Evolutionary conservation across 1,140 invertebrate species (phyloP).

Genomic region (Proales similis): DNA sequence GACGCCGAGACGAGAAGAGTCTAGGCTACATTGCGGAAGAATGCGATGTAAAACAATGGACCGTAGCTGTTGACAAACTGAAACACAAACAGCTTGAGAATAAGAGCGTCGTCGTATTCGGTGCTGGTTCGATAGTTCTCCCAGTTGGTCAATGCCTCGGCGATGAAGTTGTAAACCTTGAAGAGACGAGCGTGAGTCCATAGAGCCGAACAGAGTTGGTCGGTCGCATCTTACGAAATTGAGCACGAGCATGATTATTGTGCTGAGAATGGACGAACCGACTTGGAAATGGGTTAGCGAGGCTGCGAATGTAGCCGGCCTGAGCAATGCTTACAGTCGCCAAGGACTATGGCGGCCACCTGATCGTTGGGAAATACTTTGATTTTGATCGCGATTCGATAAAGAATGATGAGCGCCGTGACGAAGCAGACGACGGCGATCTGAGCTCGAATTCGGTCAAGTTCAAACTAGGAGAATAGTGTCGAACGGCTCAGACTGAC

Average conservation of each 20-base stretch:
- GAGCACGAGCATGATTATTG: slow-evolving; percentile 51
- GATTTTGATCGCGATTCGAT: slow-evolving; percentile 46
- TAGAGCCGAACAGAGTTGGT: not conserved
- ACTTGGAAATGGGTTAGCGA: slow-evolving; percentile 45
- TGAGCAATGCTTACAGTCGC: slow-evolving; percentile 39
- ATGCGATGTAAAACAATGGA: slow-evolving; percentile 96
- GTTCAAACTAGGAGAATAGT: no score
- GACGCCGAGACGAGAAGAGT: not conserved
- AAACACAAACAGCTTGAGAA: slow-evolving; percentile 89
- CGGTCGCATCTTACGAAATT: slow-evolving; percentile 16
- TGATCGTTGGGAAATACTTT: slow-evolving; percentile 12
- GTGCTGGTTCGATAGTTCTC: slow-evolving; percentile 88
- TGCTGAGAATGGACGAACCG: slow-evolving; percentile 50
- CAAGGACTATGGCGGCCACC: slow-evolving; percentile 44
- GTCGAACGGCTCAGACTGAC: no score
- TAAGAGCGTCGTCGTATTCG: slow-evolving; percentile 94
- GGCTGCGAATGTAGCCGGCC: slow-evolving; percentile 32
- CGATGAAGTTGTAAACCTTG: slow-evolving; percentile 9
- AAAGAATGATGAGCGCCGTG: slow-evolving; percentile 42
- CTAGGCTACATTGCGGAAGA: slow-evolving; percentile 59
- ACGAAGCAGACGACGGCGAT: slow-evolving; percentile 42
- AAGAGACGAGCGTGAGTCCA: not conserved
- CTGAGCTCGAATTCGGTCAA: slow-evolving; percentile 38
- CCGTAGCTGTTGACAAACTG: slow-evolving; percentile 98
- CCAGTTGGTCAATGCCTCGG: slow-evolving; percentile 40